Percentiles rank a stretch among this genome's conserved stretches.
Conservation (phyloP, 2,113 vertebrate genomes). For the Panthera tigris region DNA sequence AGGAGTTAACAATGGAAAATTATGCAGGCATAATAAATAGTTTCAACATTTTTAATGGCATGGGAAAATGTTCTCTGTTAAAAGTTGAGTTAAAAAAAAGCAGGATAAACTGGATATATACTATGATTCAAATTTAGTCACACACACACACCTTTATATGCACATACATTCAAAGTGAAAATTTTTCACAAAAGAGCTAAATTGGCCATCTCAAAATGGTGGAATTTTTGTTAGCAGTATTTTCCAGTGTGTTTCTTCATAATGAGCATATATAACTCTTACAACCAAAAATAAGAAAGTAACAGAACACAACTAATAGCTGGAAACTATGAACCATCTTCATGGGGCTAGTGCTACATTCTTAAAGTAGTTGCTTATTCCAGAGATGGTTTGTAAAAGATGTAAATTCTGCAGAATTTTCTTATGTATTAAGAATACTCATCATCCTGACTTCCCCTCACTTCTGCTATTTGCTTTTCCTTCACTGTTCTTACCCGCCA, state of each 20-base stretch:
- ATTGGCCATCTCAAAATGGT: not conserved
- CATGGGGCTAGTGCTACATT: not conserved
- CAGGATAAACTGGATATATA: not conserved
- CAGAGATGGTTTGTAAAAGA: slow-evolving; percentile 18
- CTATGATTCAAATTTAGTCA: not conserved
- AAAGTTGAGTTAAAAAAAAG: slow-evolving; percentile 33
- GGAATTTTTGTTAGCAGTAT: slow-evolving; percentile 20
- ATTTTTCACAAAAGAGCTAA: not conserved
- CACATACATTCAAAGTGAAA: not conserved
- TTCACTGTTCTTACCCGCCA: not conserved
- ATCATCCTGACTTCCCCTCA: not conserved
- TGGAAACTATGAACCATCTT: not conserved
- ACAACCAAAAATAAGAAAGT: slow-evolving; percentile 4
- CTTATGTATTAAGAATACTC: not conserved
- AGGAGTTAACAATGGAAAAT: not conserved
- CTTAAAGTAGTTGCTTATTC: not conserved
- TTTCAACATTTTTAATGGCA: slow-evolving; percentile 47
- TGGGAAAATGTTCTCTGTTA: slow-evolving; percentile 20
- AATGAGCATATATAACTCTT: slow-evolving; percentile 11
- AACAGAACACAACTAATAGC: not conserved
- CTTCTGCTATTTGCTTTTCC: not conserved
- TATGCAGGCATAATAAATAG: not conserved
- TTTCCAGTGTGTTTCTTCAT: slow-evolving; percentile 22
- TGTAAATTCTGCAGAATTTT: not conserved
- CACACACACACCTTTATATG: not conserved